Conservation (phyloP, 2,888 invertebrate genomes). For the Papilio demoleus region DNA sequence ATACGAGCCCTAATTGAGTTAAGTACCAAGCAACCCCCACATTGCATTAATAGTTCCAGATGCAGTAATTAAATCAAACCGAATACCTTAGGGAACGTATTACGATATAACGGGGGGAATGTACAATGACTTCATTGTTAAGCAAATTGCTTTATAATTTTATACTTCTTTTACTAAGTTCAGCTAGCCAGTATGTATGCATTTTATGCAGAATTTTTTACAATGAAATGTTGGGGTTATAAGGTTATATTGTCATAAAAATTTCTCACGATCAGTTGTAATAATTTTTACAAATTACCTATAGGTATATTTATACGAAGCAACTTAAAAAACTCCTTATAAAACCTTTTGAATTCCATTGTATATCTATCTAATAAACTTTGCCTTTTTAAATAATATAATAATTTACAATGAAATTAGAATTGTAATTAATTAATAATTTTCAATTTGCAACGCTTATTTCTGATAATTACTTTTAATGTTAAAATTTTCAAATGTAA, state of each 20-base stretch:
- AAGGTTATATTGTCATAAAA: no score
- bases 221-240: no score
- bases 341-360: no score
- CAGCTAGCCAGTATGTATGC: no score
- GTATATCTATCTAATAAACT: no score
- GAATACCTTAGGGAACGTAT: constrained; percentile 34
- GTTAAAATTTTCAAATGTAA: neutral
- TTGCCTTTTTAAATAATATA: no score
- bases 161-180: no score
- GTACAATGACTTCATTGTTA: constrained; percentile 31
- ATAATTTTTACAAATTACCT: no score
- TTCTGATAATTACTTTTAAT: neutral
- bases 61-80: constrained; percentile 41
- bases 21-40: constrained; percentile 40
- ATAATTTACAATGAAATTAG: neutral
- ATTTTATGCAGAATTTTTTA: no score
- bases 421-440: neutral
- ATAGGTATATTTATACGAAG: no score
- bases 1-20: constrained; percentile 40
- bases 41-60: constrained; percentile 37
- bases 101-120: constrained; percentile 18
- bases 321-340: no score
- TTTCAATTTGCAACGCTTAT: neutral
- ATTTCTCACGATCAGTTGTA: no score
- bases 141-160: neutral